phyloP scores from a whole-genome alignment of 2,797 vertebrate species.

The Nannoperca australis region DNA sequence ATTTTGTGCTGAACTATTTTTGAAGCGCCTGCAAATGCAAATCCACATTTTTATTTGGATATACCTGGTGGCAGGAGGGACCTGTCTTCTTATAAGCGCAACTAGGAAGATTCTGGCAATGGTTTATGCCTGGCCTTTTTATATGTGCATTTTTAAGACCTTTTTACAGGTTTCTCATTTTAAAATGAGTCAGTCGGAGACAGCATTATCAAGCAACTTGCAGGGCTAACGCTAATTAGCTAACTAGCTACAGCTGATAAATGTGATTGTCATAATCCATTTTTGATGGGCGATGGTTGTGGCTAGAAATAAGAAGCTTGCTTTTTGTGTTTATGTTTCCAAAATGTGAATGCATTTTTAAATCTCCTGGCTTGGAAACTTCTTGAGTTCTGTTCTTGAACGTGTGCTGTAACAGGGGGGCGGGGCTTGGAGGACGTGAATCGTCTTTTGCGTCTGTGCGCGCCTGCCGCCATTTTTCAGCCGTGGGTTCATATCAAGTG shows the following conservation, averaged over 20 bases:
- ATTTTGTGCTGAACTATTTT: not conserved
- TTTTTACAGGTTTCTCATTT: not conserved
- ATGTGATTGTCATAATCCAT: not conserved
- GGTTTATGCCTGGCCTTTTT: not conserved
- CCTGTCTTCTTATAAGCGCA: not conserved
- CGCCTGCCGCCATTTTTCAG: not conserved
- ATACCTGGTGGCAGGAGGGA: not conserved
- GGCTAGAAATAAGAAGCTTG: not conserved
- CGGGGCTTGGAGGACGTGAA: not conserved
- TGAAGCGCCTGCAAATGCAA: not conserved
- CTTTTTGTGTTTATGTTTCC: not conserved
- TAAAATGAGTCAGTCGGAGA: not conserved
- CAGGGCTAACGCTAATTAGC: not conserved
- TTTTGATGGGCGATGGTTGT: not conserved
- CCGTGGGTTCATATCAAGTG: accelerated
- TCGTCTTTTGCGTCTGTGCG: too few species aligned
- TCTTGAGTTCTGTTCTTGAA: too few species aligned
- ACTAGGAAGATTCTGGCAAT: not conserved
- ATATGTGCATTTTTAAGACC: not conserved
- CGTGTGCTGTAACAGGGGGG: not conserved
- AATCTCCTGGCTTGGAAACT: not conserved
- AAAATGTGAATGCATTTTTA: not conserved
- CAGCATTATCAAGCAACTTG: too few species aligned
- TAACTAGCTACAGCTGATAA: not conserved
- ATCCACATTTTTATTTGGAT: not conserved